Evolutionary conservation across 1,140 invertebrate species (phyloP), one percentile per base, ranked within the genome.

Genomic region (Belonocnema kinseyi): DNA sequence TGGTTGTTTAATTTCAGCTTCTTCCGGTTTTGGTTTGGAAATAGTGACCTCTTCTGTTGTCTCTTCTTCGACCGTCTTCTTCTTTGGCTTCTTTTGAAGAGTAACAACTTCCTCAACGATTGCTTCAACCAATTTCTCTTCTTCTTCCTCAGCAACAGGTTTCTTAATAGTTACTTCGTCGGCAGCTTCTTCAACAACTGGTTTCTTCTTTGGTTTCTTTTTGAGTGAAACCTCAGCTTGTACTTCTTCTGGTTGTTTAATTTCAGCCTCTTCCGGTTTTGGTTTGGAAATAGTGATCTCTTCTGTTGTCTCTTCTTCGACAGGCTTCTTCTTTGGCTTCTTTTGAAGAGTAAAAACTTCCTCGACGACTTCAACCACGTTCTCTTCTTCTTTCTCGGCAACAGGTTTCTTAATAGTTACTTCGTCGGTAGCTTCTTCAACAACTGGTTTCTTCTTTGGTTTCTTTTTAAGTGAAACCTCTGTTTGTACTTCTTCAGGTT

Each of bases 1-100:
- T 76, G 77, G 78, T 71, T 91, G 90, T 14, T 83, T 84, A 51
- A 90, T 78, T 81, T 92, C 92, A 21, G 91, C 86, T 79, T 82
- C 74, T 11, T 85, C 50, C 11, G 82, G 76, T 40, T 87, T 80
- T 50, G 87, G 86, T 75, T 87, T 88, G 1, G 85, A 80, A 17
- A 76, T 84, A 40, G 87, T 77, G 17, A 86, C 85, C 78, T 85
- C 77, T 13, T 77, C 50, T 13, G 80, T 52, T 66, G 88, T 85
- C 66, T 85, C 85, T 40, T 71, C 21, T 72, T 86, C 80, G 1
- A 72, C 72, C 77, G 40, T 3, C 53, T 61, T 86, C 81, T 76
- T 92, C 88, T 76, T 88, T 87, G 1, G 87, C 72, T 86, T 84
- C 77, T 93, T 91, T 50, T 89, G 88, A 12, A 93, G 87, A 7